Evolutionary conservation across 2,113 vertebrate genomes (phyloP), one percentile per base, ranked within the genome.

Genomic region (Oreochromis niloticus): DNA sequence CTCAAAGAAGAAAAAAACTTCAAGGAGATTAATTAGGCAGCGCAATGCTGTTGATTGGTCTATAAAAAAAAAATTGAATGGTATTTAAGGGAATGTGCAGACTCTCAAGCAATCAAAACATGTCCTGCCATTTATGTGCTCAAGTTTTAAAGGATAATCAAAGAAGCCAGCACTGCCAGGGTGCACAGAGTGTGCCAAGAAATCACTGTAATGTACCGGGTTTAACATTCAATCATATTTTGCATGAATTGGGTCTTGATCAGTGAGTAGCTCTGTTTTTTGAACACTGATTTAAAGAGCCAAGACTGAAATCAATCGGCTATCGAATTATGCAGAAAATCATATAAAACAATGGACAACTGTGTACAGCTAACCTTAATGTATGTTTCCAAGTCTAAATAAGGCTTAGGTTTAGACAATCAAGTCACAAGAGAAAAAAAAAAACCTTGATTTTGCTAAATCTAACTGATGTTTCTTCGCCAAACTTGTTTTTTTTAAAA

Each of bases 141-240:
- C 59, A 87, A 92, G 86, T 93, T 91, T 95, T 88, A 91, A 84
- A 90, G 89, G 87, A 92, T 93, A 93, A 95, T 94, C 88, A 94
- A 92, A 94, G 84, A 80, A 87, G 85, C 41, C 32, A 73, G 43
- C 55, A 22, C 43, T 75, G 81, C 63, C 52, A 41, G 81, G 84
- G 57, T 82, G 82, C 80, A 52, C 39, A 9, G 14, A 12, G 80
- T 27, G 81, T 81, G 91, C 87, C 93, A 89, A 85, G 75, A 91
- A 92, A 90, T 89, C 68, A 63, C 88, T 86, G 63, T 52, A 89
- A 93, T 91, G 56, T 85, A 63, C 90, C 39, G 78, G 89, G 61
- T 71, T 90, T 57, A 78, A 82, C 92, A 61, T 83, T 85, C 50
- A 24, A 68, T 71, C 75, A 56, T 78, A 11, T 52, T 43, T 79